These are phyloP conservation scores for Scolopax rusticola DNA, from an alignment of 2,797 vertebrate genomes.

Conservation along the genomic window DNA sequence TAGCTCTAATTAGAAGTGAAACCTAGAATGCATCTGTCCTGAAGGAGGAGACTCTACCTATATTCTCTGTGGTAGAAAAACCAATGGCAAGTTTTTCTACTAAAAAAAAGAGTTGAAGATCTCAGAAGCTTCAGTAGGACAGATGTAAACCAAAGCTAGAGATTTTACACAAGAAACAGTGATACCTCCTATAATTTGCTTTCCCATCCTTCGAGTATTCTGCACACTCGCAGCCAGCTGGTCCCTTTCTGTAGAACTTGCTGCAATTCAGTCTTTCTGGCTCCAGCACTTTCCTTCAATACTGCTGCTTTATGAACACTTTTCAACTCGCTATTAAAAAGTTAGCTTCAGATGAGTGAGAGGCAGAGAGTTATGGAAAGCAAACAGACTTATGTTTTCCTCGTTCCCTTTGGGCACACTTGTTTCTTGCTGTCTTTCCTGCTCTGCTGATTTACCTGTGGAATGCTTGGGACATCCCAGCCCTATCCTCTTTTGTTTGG, in stretches of 20 bases:
- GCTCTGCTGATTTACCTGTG: background rate
- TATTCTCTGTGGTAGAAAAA: background rate
- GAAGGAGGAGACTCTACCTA: background rate
- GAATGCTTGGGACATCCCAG: background rate
- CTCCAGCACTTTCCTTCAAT: background rate
- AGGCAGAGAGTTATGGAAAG: background rate
- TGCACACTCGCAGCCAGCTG: background rate
- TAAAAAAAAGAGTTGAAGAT: background rate
- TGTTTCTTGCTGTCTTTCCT: background rate
- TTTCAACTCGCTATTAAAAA: background rate
- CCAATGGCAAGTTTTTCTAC: background rate
- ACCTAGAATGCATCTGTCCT: background rate
- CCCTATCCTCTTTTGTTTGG: background rate
- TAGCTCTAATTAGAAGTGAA: background rate
- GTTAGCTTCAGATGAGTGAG: background rate
- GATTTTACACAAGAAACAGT: background rate
- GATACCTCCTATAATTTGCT: background rate
- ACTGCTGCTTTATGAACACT: background rate
- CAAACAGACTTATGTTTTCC: background rate
- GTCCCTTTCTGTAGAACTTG: background rate
- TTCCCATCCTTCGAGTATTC: background rate
- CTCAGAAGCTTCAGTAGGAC: background rate
- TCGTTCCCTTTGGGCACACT: background rate
- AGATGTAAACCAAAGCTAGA: background rate
- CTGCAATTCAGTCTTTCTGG: background rate